Evolutionary conservation across 2,888 invertebrate species (phyloP).

Genomic region (Nysson spinosus): DNA sequence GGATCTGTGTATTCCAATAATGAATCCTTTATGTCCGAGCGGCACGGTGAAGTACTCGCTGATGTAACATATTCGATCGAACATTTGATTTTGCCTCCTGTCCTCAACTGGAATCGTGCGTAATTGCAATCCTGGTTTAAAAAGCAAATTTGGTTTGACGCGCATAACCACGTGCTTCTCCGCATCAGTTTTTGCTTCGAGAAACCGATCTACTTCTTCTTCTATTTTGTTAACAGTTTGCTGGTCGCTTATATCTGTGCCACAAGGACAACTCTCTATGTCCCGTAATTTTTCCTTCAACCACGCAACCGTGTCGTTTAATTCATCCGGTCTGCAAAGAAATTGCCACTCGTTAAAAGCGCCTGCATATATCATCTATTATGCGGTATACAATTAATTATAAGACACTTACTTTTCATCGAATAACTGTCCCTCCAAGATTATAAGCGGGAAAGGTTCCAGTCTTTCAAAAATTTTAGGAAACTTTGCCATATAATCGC

Average conservation of each 20-base stretch:
- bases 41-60: slow-evolving; percentile 88
- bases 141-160: slow-evolving; percentile 88
- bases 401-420: slow-evolving; percentile 78
- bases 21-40: slow-evolving; percentile 89
- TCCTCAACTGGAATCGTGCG: slow-evolving; percentile 83
- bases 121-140: slow-evolving; percentile 81
- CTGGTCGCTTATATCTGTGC: slow-evolving; percentile 85
- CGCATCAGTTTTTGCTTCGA: slow-evolving; percentile 52
- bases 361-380: background rate
- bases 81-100: slow-evolving; percentile 82
- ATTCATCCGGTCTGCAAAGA: slow-evolving; percentile 74
- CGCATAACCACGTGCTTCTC: slow-evolving; percentile 83
- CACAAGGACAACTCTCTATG: slow-evolving; percentile 82
- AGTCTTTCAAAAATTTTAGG: slow-evolving; percentile 86
- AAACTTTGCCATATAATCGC: slow-evolving; percentile 84
- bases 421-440: slow-evolving; percentile 85
- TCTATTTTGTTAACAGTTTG: slow-evolving; percentile 81
- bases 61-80: slow-evolving; percentile 91
- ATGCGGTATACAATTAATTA: background rate
- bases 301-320: slow-evolving; percentile 81
- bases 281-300: slow-evolving; percentile 83
- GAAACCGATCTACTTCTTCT: slow-evolving; percentile 76
- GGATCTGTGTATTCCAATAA: slow-evolving; percentile 83
- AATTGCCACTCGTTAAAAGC: slow-evolving; percentile 26
- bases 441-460: too few species aligned